Percentiles rank a stretch among this genome's conserved stretches.
Evolutionary conservation across 2,797 vertebrate genomes (phyloP).

Genomic region (Notamacropus eugenii): DNA sequence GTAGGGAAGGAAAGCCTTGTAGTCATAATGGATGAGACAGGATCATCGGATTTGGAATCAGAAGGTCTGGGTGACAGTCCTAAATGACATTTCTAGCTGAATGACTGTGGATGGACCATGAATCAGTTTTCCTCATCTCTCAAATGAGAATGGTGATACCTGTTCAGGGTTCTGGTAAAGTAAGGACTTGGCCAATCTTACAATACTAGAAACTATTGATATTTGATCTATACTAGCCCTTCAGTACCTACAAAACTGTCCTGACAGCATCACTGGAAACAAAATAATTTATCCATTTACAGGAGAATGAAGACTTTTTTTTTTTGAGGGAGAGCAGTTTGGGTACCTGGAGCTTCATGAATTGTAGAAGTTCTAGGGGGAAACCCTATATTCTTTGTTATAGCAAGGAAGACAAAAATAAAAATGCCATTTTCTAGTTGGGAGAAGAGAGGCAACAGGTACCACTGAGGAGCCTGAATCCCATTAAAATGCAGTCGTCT

Average conservation of each 20-base stretch:
- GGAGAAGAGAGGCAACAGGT: background rate
- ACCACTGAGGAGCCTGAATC: background rate
- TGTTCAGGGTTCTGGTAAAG: background rate
- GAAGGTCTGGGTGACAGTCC: background rate
- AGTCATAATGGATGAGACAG: background rate
- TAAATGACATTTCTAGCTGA: background rate
- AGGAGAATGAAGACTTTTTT: background rate
- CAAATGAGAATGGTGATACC: background rate
- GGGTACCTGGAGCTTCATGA: background rate
- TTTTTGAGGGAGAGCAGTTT: background rate
- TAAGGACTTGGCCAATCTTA: background rate
- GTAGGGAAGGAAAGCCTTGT: background rate
- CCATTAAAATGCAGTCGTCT: background rate
- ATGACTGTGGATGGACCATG: background rate
- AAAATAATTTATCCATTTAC: background rate
- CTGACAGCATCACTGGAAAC: background rate
- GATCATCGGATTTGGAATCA: background rate
- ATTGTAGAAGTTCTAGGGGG: background rate
- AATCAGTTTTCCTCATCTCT: background rate
- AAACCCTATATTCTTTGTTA: background rate
- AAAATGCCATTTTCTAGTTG: background rate
- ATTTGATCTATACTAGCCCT: background rate
- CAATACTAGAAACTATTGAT: background rate
- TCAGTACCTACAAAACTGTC: background rate
- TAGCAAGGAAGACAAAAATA: background rate